These are phyloP conservation scores for Ormia ochracea DNA, from an alignment of 2,888 invertebrate genomes.

Conservation along the genomic window DNA sequence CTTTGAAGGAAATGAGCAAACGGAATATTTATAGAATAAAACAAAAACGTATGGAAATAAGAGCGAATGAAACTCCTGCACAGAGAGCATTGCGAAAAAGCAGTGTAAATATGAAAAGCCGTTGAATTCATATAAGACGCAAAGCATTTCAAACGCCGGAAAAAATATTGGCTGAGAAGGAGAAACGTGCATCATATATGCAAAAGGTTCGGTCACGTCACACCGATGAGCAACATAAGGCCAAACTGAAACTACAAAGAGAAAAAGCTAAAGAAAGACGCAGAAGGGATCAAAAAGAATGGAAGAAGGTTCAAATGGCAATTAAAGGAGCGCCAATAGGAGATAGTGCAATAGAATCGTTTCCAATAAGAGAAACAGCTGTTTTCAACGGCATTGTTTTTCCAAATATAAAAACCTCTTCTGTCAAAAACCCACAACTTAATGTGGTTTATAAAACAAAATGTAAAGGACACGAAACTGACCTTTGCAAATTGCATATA, in stretches of 20 bases:
- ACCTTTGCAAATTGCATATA: too few relatives aligned
- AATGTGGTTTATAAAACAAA: too few relatives aligned
- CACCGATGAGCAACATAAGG: slow-evolving; percentile 20
- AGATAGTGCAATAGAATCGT: background rate
- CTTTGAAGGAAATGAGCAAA: slow-evolving; percentile 26
- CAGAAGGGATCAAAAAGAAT: slow-evolving; percentile 7
- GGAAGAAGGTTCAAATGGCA: slow-evolving; percentile 9
- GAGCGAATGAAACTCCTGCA: slow-evolving; percentile 49
- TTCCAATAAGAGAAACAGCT: too few relatives aligned
- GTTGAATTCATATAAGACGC: slow-evolving; percentile 32
- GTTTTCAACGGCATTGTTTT: too few relatives aligned
- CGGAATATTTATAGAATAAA: slow-evolving; percentile 43
- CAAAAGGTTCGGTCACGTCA: background rate
- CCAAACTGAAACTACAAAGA: background rate
- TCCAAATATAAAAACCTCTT: too few relatives aligned
- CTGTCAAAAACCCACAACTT: too few relatives aligned
- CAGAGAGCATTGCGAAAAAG: slow-evolving; percentile 32
- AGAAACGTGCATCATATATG: background rate
- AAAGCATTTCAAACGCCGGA: slow-evolving; percentile 40
- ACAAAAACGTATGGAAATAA: slow-evolving; percentile 37
- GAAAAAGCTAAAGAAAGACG: slow-evolving; percentile 15
- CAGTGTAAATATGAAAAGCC: background rate
- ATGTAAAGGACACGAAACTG: too few relatives aligned
- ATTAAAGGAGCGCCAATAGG: background rate
- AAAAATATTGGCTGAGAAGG: slow-evolving; percentile 44